These are phyloP conservation scores for Axinella damicornis DNA, from an alignment of 37 sponge, comb jelly and placozoan species.

Conservation along the genomic window DNA sequence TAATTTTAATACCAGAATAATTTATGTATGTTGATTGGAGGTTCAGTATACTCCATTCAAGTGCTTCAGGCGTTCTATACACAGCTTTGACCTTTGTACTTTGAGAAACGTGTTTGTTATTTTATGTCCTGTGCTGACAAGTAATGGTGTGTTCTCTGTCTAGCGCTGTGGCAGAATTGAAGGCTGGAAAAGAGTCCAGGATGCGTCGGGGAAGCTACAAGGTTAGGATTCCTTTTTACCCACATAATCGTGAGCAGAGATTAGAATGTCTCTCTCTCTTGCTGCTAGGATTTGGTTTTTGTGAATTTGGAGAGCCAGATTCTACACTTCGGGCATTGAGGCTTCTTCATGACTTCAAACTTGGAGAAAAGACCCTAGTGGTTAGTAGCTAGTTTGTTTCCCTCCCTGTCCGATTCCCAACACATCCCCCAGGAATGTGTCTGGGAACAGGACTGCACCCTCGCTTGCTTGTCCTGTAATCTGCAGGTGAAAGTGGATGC, in stretches of 20 bases:
- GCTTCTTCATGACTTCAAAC: slow-evolving; percentile 72
- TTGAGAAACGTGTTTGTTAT: too few species aligned
- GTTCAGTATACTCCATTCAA: too few species aligned
- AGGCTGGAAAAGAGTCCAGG: slow-evolving; percentile 98
- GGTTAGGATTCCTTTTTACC: slow-evolving; percentile 57
- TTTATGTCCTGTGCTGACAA: too few species aligned
- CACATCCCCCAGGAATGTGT: background rate
- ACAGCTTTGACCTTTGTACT: too few species aligned
- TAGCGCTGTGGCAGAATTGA: slow-evolving; percentile 94
- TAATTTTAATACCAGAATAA: background rate
- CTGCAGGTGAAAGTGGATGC: slow-evolving; percentile 90
- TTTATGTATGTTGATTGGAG: background rate
- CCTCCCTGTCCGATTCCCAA: background rate
- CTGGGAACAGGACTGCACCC: too few species aligned
- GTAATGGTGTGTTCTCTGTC: background rate
- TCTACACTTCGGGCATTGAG: slow-evolving; percentile 93
- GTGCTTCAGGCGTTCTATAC: too few species aligned
- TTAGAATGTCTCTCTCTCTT: too few species aligned
- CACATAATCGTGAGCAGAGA: too few species aligned
- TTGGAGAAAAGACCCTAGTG: slow-evolving; percentile 88
- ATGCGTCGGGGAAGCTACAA: slow-evolving; percentile 95
- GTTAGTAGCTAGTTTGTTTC: slow-evolving; percentile 65
- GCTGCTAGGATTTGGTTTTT: slow-evolving; percentile 86
- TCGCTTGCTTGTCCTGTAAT: background rate
- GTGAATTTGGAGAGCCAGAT: slow-evolving; percentile 96